These are phyloP conservation scores for Bufo bufo DNA, from an alignment of 2,113 vertebrate species.

Conservation along the genomic window DNA sequence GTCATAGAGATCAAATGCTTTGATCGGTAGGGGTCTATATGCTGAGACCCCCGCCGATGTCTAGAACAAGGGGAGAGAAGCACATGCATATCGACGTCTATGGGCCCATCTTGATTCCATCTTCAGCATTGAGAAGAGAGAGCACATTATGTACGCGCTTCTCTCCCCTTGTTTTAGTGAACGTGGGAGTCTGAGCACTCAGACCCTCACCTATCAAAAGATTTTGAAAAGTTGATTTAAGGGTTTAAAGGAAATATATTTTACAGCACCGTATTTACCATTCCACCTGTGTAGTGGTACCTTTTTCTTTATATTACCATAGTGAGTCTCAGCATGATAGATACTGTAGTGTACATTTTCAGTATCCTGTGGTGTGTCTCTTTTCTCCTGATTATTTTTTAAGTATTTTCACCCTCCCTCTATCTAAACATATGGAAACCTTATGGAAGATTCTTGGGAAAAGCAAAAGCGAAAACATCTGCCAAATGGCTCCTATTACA, in stretches of 20 bases:
- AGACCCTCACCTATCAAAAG: too few species aligned
- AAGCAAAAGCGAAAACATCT: slow-evolving; percentile 18
- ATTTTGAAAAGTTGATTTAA: too few species aligned
- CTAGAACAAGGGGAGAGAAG: too few species aligned
- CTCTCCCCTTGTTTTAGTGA: too few species aligned
- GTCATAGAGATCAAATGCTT: too few species aligned
- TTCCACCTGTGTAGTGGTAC: neutral
- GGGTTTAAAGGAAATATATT: neutral
- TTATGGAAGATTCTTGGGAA: slow-evolving; percentile 43
- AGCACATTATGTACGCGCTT: too few species aligned
- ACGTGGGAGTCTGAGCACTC: too few species aligned
- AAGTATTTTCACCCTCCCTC: neutral
- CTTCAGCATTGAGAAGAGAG: too few species aligned
- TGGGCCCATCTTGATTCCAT: too few species aligned
- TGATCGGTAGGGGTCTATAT: too few species aligned
- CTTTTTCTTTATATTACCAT: neutral
- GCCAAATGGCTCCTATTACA: slow-evolving; percentile 9
- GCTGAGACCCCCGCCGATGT: too few species aligned
- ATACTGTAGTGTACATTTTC: neutral
- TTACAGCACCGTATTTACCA: neutral
- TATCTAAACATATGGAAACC: slow-evolving; percentile 11
- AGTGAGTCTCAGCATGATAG: neutral
- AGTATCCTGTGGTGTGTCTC: neutral
- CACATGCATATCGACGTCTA: too few species aligned
- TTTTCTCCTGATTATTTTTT: slow-evolving; percentile 15